Evolutionary conservation across 1,140 invertebrate species (phyloP).

Genomic region (Bathynomus jamesi): DNA sequence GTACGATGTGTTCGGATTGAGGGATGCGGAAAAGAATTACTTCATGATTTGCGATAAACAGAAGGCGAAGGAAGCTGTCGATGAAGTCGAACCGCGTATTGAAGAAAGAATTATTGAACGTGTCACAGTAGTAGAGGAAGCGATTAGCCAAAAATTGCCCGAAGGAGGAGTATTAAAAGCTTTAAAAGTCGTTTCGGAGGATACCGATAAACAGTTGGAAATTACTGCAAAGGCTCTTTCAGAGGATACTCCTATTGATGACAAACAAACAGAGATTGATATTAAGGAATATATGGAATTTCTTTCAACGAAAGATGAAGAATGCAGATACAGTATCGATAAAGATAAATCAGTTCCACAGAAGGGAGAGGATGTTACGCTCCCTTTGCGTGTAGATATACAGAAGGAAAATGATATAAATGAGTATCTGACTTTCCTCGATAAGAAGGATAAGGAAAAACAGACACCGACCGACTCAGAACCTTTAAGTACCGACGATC

Average conservation of each 20-base stretch:
- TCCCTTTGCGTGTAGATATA: background rate
- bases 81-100: too few relatives aligned
- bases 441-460: background rate
- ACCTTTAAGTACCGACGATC: background rate
- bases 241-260: too few relatives aligned
- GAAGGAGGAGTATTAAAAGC: too few relatives aligned
- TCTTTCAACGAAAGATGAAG: too few relatives aligned
- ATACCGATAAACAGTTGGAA: too few relatives aligned
- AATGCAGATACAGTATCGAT: background rate
- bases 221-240: too few relatives aligned
- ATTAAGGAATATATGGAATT: too few relatives aligned
- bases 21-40: slow-evolving; percentile 10
- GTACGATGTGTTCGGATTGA: slow-evolving; percentile 29
- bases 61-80: slow-evolving; percentile 15
- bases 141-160: too few relatives aligned
- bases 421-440: background rate
- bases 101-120: too few relatives aligned
- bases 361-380: background rate
- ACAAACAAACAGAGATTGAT: too few relatives aligned
- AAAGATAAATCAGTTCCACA: background rate
- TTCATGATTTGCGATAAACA: slow-evolving; percentile 1
- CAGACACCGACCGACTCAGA: background rate
- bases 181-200: too few relatives aligned
- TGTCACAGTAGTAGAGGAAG: too few relatives aligned
- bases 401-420: background rate